phyloP scores from a whole-genome alignment of 2,888 invertebrate genomes.

The Cephonodes hylas region DNA sequence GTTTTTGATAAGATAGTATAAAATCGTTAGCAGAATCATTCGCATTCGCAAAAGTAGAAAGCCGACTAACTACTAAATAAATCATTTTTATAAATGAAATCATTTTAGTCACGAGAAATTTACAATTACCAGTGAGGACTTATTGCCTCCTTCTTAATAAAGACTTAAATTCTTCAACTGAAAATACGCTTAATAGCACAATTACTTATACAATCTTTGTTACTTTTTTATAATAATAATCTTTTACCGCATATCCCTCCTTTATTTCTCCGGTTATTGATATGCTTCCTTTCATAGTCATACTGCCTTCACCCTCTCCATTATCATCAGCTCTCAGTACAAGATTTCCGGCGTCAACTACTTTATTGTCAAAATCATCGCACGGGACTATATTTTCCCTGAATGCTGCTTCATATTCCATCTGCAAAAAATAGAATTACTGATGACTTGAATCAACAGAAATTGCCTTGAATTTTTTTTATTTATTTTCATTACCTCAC shows the following conservation, averaged over 20 bases:
- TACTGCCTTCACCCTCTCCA: constrained; percentile 15
- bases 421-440: neutral
- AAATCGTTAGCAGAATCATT: too few species aligned
- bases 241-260: constrained; percentile 26
- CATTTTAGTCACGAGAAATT: too few species aligned
- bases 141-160: too few species aligned
- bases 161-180: too few species aligned
- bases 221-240: too few species aligned
- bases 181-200: too few species aligned
- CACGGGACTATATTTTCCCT: constrained; percentile 18
- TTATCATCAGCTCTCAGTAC: neutral
- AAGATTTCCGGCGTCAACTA: constrained; percentile 20
- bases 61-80: too few species aligned
- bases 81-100: too few species aligned
- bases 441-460: neutral
- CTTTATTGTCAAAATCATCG: constrained; percentile 18
- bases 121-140: too few species aligned
- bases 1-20: too few species aligned
- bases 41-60: too few species aligned
- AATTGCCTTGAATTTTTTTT: neutral
- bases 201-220: too few species aligned
- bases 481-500: constrained; percentile 8
- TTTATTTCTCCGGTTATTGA: constrained; percentile 18
- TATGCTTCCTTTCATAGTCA: constrained; percentile 30
- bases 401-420: constrained; percentile 16